Conservation (phyloP, 2,113 vertebrate species). For the Strigops habroptila region DNA sequence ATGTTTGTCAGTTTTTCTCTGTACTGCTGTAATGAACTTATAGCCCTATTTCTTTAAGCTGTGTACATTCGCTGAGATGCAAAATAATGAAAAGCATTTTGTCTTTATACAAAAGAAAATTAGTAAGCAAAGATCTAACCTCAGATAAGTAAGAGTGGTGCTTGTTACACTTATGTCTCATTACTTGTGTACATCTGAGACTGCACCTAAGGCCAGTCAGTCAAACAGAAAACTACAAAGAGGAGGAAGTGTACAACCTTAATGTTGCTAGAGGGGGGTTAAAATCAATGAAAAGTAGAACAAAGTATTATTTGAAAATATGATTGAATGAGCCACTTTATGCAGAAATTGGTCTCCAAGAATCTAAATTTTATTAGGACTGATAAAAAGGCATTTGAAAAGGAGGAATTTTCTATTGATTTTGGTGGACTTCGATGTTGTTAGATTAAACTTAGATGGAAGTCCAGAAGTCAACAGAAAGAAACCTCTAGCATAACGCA, state of each 20-base stretch:
- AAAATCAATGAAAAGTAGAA: background rate
- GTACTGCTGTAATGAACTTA: background rate
- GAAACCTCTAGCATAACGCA: background rate
- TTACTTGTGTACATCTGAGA: background rate
- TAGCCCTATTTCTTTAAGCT: background rate
- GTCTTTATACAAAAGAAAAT: background rate
- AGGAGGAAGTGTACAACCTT: background rate
- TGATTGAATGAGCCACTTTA: background rate
- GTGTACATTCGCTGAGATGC: background rate
- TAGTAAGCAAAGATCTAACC: background rate
- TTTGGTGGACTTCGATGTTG: background rate
- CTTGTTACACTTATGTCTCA: background rate
- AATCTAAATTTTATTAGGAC: background rate
- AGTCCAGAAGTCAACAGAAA: background rate
- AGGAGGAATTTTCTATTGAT: background rate
- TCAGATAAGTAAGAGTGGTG: background rate
- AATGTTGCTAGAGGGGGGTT: background rate
- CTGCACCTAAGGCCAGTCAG: background rate
- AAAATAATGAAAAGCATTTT: background rate
- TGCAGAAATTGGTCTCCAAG: background rate
- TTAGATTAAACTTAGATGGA: background rate
- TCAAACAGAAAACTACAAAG: background rate
- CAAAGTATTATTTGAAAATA: background rate
- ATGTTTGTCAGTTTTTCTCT: background rate
- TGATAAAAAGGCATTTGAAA: constrained; percentile 17